phyloP scores from a whole-genome alignment of 2,113 vertebrate genomes.

The Tamias sibiricus region DNA sequence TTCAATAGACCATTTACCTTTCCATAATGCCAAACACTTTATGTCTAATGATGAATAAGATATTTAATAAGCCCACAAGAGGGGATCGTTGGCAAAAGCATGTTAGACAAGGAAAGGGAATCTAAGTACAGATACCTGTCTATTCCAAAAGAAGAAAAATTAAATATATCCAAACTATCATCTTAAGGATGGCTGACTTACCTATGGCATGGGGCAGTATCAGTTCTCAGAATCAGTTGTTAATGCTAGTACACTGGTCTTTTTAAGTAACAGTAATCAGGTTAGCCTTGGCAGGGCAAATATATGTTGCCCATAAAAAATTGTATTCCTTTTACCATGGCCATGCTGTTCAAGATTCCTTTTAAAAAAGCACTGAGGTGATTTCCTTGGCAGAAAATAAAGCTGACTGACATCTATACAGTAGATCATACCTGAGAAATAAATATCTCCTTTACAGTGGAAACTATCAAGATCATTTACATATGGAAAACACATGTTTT shows the following conservation, averaged over 20 bases:
- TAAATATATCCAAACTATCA: background rate
- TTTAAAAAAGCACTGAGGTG: background rate
- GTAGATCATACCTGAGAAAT: background rate
- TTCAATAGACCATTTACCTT: background rate
- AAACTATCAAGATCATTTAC: background rate
- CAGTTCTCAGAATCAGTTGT: background rate
- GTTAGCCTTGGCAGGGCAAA: background rate
- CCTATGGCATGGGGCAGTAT: background rate
- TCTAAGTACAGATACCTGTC: background rate
- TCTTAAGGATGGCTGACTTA: background rate
- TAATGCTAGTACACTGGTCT: background rate
- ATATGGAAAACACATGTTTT: background rate
- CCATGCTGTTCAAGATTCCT: background rate
- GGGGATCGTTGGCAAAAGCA: background rate
- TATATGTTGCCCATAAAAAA: background rate
- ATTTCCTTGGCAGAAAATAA: background rate
- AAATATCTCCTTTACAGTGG: background rate
- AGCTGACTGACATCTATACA: background rate
- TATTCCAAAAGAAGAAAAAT: background rate
- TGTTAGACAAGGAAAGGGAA: background rate
- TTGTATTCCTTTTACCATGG: background rate
- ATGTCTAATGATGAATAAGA: background rate
- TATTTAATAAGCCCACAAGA: background rate
- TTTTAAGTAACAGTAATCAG: background rate
- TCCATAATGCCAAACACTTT: background rate